phyloP scores from a whole-genome alignment of 2,113 vertebrate genomes.

The Nanger granti region DNA sequence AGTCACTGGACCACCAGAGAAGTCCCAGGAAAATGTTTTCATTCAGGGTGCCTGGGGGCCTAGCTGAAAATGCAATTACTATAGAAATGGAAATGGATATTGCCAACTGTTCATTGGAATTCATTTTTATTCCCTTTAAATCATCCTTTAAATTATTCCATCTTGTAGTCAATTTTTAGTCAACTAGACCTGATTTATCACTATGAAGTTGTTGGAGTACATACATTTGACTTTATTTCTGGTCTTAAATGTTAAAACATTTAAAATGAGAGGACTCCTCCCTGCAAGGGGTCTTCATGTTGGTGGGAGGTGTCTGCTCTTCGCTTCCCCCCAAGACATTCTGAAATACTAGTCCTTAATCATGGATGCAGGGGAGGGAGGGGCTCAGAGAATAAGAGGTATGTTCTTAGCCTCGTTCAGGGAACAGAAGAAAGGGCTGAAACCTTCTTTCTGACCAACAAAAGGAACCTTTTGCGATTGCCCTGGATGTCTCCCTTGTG shows the following conservation, averaged over 20 bases:
- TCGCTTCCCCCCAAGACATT: no score
- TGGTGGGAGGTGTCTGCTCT: not conserved
- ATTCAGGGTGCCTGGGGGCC: not conserved
- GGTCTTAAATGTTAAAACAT: not conserved
- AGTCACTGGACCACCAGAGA: not conserved
- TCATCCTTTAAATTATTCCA: not conserved
- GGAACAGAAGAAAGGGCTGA: not conserved
- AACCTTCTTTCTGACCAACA: not conserved
- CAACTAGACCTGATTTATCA: not conserved
- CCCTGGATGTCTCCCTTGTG: not conserved
- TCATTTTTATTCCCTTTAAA: not conserved
- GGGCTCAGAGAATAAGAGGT: not conserved
- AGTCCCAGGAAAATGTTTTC: not conserved
- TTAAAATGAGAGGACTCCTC: not conserved
- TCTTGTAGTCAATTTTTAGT: not conserved
- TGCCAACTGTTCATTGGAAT: not conserved
- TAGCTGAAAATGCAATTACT: not conserved
- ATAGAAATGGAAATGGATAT: not conserved
- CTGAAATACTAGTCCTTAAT: not conserved
- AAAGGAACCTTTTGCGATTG: not conserved
- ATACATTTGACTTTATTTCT: not conserved
- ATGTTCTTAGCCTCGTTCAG: not conserved
- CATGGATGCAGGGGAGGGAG: not conserved
- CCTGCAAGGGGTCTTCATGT: not conserved
- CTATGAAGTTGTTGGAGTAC: not conserved